phyloP scores from a whole-genome alignment of 2,113 vertebrate genomes.

The Aptenodytes forsteri region DNA sequence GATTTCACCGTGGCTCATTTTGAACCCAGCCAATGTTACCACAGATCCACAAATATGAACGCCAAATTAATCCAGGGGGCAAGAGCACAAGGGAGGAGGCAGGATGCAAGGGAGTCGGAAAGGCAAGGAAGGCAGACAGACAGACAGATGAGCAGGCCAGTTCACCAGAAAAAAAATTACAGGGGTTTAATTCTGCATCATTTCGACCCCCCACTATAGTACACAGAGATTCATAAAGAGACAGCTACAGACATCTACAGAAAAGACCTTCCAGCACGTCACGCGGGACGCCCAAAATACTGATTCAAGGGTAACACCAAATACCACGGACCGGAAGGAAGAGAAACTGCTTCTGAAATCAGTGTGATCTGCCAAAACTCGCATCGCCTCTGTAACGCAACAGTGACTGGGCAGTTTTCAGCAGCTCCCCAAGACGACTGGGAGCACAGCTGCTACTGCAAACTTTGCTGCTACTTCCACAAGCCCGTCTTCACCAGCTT shows the following conservation, averaged over 20 bases:
- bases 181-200: background rate
- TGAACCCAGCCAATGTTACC: background rate
- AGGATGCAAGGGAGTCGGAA: background rate
- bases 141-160: background rate
- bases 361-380: background rate
- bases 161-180: background rate
- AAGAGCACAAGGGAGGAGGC: background rate
- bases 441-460: background rate
- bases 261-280: background rate
- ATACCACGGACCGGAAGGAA: rapidly evolving
- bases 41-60: background rate
- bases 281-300: rapidly evolving
- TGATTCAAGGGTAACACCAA: background rate
- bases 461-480: background rate
- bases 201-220: rapidly evolving
- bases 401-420: background rate
- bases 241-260: background rate
- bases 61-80: background rate
- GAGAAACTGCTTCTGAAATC: background rate
- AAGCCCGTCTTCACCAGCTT: background rate
- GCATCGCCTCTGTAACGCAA: rapidly evolving
- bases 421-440: background rate
- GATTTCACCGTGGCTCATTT: background rate
- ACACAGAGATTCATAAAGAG: rapidly evolving
- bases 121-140: background rate